Evolutionary conservation across 1,140 invertebrate species (phyloP).

Genomic region (Venustaconcha ellipsiformis): DNA sequence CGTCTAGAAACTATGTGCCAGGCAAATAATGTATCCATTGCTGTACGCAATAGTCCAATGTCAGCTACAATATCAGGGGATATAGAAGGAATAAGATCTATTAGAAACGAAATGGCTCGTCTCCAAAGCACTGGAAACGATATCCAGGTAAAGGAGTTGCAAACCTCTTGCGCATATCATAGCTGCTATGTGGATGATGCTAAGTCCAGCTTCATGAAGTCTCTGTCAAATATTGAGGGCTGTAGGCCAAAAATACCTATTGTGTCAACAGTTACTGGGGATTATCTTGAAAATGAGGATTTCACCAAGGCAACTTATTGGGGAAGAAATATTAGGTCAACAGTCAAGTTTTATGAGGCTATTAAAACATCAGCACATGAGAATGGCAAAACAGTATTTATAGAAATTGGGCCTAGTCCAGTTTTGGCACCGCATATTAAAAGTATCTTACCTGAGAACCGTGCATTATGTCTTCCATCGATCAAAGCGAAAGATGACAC

Average conservation of each 20-base stretch:
- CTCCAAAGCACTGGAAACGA: slow-evolving; percentile 3
- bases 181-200: slow-evolving; percentile 34
- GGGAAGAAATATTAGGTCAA: slow-evolving; percentile 24
- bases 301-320: slow-evolving; percentile 24
- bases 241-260: neutral
- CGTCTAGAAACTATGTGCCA: slow-evolving; percentile 26
- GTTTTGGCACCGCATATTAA: slow-evolving; percentile 27
- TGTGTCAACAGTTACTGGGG: slow-evolving; percentile 11
- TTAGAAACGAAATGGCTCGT: slow-evolving; percentile 15
- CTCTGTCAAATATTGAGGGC: neutral
- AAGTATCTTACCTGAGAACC: slow-evolving; percentile 14
- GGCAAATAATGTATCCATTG: slow-evolving; percentile 20
- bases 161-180: slow-evolving; percentile 38
- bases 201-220: neutral
- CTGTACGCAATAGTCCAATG: slow-evolving; percentile 44
- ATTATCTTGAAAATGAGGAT: neutral
- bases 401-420: slow-evolving; percentile 39
- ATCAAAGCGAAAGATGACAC: slow-evolving; percentile 17
- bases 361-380: slow-evolving; percentile 1
- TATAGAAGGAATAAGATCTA: slow-evolving; percentile 14
- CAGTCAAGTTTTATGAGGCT: slow-evolving; percentile 32
- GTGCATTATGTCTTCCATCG: slow-evolving; percentile 17
- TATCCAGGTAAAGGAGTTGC: neutral
- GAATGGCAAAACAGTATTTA: slow-evolving; percentile 14
- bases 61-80: slow-evolving; percentile 52